Percentiles rank a stretch among this genome's conserved stretches.
phyloP scores from a whole-genome alignment of 53 echinoderm and acorn worm species.

The Temnopleurus reevesii region DNA sequence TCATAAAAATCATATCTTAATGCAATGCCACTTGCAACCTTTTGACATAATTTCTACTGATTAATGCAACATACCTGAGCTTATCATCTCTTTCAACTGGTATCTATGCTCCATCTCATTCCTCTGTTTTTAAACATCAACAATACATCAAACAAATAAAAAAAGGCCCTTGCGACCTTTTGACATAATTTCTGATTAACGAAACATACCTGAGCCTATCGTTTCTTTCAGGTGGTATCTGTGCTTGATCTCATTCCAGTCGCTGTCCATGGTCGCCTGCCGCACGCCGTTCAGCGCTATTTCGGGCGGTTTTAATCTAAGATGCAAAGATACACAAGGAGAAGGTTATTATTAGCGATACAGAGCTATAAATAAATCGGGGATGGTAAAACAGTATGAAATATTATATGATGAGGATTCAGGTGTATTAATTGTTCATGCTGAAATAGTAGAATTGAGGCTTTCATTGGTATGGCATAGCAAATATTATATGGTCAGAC shows the following conservation, averaged over 20 bases:
- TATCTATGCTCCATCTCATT: too few species aligned
- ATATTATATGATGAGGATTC: neutral
- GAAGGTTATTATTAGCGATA: neutral
- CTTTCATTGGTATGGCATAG: neutral
- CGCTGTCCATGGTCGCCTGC: slow-evolving; percentile 71
- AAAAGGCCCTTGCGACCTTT: too few species aligned
- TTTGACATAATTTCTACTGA: too few species aligned
- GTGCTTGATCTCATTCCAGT: slow-evolving; percentile 78
- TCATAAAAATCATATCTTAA: too few species aligned
- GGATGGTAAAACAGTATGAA: neutral
- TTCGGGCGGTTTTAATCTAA: slow-evolving; percentile 94
- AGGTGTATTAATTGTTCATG: neutral
- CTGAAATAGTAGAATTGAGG: neutral
- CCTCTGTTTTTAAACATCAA: too few species aligned
- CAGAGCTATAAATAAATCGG: neutral
- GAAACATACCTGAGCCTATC: slow-evolving; percentile 90
- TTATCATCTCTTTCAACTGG: too few species aligned
- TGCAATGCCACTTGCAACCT: too few species aligned
- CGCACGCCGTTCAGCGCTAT: slow-evolving; percentile 96
- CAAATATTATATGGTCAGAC: neutral
- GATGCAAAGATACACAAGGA: slow-evolving; percentile 8
- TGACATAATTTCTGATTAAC: too few species aligned
- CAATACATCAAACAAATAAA: too few species aligned
- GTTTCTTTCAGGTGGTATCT: slow-evolving; percentile 98
- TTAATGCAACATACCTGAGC: too few species aligned